Conservation (phyloP, 1,140 invertebrate species). For the Copidosoma floridanum region DNA sequence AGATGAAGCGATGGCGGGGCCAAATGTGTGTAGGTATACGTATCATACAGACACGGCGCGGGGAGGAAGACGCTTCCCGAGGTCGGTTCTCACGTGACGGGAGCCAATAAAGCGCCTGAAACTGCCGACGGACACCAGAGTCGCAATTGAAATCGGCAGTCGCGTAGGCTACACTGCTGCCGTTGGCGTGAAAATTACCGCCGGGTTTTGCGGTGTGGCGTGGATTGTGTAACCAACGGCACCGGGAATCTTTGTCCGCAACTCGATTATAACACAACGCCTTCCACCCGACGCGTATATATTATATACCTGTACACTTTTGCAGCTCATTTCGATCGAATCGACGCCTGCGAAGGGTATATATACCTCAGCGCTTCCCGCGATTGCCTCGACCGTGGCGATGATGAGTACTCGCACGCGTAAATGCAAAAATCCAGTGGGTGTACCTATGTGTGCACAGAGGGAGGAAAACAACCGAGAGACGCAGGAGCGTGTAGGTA, state of each 20-base stretch:
- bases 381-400: too few species aligned
- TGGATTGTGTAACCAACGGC: not conserved
- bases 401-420: too few species aligned
- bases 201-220: conserved; percentile 32
- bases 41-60: not conserved
- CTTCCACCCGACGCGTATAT: not conserved
- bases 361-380: too few species aligned
- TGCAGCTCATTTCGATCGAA: too few species aligned
- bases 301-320: not conserved
- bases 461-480: too few species aligned
- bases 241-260: not conserved
- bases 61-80: conserved; percentile 22
- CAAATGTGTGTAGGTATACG: too few species aligned
- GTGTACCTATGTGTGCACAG: too few species aligned
- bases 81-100: conserved; percentile 44
- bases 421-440: too few species aligned
- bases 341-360: too few species aligned
- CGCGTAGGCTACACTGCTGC: too few species aligned
- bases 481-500: too few species aligned
- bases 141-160: conserved; percentile 35
- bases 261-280: conserved; percentile 2
- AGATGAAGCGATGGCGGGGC: not conserved
- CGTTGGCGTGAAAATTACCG: conserved; percentile 42
- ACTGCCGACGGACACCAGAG: conserved; percentile 48
- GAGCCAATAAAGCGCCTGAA: conserved; percentile 49